These are phyloP conservation scores for Cyclura pinguis DNA, from an alignment of 2,797 vertebrate species.

Conservation along the genomic window DNA sequence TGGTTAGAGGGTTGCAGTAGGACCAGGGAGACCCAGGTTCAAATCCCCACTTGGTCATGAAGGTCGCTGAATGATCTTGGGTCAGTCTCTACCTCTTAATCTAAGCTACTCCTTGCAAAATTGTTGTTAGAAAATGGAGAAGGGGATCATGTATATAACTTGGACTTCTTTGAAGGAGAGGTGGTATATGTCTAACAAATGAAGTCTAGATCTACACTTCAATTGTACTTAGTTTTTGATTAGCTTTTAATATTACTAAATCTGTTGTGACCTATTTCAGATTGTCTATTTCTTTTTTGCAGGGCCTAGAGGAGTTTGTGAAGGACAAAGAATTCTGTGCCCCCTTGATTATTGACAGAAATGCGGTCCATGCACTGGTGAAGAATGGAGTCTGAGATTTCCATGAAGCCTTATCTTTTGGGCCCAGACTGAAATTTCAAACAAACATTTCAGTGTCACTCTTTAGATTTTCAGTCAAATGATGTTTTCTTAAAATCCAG, in stretches of 20 bases:
- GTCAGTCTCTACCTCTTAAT: not conserved
- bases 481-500: constrained; percentile 13
- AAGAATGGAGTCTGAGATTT: constrained; percentile 87
- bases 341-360: constrained; percentile 86
- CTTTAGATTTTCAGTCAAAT: constrained; percentile 13
- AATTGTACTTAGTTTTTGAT: not conserved
- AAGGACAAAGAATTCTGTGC: constrained; percentile 86
- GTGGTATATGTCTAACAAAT: not conserved
- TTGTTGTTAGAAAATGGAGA: not conserved
- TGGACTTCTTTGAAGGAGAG: not conserved
- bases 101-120: not conserved
- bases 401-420: fast-evolving
- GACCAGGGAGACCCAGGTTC: not conserved
- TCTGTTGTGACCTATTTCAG: not conserved
- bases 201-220: not conserved
- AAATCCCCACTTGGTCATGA: not conserved
- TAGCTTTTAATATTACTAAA: not conserved
- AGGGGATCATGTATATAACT: not conserved
- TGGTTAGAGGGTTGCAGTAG: not conserved
- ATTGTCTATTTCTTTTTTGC: not conserved
- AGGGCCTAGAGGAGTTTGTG: constrained; percentile 91
- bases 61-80: not conserved
- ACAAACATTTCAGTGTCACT: constrained; percentile 19
- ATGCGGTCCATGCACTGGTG: constrained; percentile 87
- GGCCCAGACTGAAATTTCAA: not conserved